Evolutionary conservation across 2,113 vertebrate genomes (phyloP).

Genomic region (Psammodynastes pulverulentus): DNA sequence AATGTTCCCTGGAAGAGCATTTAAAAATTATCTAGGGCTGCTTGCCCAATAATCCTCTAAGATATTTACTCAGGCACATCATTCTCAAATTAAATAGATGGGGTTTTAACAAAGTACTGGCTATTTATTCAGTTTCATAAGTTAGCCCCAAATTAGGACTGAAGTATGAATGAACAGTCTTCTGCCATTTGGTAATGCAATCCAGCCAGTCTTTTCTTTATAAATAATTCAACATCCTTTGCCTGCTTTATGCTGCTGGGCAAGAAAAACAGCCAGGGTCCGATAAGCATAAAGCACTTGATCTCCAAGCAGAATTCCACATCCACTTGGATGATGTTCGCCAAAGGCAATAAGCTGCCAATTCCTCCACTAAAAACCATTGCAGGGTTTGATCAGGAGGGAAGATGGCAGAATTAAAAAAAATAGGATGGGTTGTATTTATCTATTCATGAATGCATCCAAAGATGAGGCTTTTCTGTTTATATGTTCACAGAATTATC

Average conservation of each 20-base stretch:
- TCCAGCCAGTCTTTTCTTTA: not conserved
- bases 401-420: constrained; percentile 16
- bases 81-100: not conserved
- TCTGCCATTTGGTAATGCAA: constrained; percentile 10
- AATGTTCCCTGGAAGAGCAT: not conserved
- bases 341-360: constrained; percentile 19
- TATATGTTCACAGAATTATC: not conserved
- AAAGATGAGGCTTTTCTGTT: not conserved
- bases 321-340: constrained; percentile 29
- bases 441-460: constrained; percentile 3
- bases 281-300: not conserved
- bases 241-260: constrained; percentile 2
- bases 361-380: not conserved
- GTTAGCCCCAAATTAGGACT: not conserved
- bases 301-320: not conserved
- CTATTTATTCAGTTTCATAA: not conserved
- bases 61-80: not conserved
- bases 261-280: not conserved
- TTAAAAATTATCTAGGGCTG: not conserved
- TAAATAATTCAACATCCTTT: constrained; percentile 38
- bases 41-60: not conserved
- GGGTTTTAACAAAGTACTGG: not conserved
- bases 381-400: not conserved
- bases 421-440: not conserved
- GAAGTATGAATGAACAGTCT: not conserved